Conservation (phyloP, 1,140 invertebrate genomes). For the Drosophila albomicans region DNA sequence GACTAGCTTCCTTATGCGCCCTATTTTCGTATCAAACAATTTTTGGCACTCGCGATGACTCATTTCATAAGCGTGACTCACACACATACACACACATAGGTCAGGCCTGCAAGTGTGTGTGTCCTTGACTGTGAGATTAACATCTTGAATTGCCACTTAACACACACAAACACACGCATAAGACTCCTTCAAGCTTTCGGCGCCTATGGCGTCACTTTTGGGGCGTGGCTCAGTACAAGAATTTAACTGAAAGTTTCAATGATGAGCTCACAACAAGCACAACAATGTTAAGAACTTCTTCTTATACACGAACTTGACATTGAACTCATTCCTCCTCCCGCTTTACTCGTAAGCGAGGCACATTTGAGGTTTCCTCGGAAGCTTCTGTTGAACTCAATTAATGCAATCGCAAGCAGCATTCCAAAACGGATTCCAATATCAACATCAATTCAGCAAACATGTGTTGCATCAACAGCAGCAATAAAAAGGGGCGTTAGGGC, state of each 20-base stretch:
- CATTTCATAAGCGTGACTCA: slow-evolving; percentile 60
- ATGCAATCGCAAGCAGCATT: slow-evolving; percentile 1
- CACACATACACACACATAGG: slow-evolving; percentile 30
- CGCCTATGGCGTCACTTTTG: slow-evolving; percentile 64
- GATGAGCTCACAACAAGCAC: slow-evolving; percentile 56
- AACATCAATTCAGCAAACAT: background rate
- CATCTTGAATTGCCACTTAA: slow-evolving; percentile 58
- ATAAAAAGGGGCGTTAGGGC: background rate
- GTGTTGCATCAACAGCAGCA: background rate
- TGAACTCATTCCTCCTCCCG: slow-evolving; percentile 36
- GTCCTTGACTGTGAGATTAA: slow-evolving; percentile 59
- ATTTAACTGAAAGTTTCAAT: slow-evolving; percentile 11
- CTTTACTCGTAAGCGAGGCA: background rate
- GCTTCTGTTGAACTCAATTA: slow-evolving; percentile 7
- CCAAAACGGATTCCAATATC: background rate
- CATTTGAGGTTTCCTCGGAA: background rate
- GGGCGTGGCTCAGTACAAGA: slow-evolving; percentile 49
- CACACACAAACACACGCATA: slow-evolving; percentile 8
- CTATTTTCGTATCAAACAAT: slow-evolving; percentile 41
- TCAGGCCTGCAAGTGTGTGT: slow-evolving; percentile 13
- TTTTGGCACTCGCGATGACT: slow-evolving; percentile 46
- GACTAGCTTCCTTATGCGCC: slow-evolving; percentile 22
- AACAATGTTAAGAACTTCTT: slow-evolving; percentile 14
- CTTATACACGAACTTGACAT: slow-evolving; percentile 66
- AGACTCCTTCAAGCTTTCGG: slow-evolving; percentile 43